Evolutionary conservation across 1,140 invertebrate genomes (phyloP).

Genomic region (Colletes latitarsis): DNA sequence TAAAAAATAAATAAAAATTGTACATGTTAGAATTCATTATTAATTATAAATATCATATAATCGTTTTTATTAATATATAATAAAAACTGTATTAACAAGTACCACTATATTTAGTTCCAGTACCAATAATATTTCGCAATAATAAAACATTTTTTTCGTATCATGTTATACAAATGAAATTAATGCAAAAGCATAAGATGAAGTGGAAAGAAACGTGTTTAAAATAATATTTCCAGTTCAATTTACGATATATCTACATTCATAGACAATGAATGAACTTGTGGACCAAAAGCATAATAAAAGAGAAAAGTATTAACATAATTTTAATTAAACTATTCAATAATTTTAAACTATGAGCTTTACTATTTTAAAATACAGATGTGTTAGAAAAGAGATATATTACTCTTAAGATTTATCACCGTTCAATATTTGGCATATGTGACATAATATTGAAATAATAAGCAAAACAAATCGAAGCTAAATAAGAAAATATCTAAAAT

Average conservation of each 20-base stretch:
- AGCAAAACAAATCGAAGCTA: constrained; percentile 48
- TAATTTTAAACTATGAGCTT: constrained; percentile 9
- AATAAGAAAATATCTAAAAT: constrained; percentile 54
- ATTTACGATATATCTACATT: constrained; percentile 19
- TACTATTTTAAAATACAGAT: constrained; percentile 30
- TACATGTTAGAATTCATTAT: not conserved
- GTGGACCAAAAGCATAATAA: constrained; percentile 47
- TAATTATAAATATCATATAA: not conserved
- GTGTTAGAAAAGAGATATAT: constrained; percentile 73
- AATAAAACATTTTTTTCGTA: constrained; percentile 15
- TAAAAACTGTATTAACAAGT: not conserved
- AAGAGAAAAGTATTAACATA: constrained; percentile 36
- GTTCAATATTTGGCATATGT: constrained; percentile 11
- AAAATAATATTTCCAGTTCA: constrained; percentile 8
- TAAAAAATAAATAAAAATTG: too few relatives aligned
- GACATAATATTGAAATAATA: constrained; percentile 43
- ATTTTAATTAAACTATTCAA: constrained; percentile 28
- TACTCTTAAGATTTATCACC: constrained; percentile 45
- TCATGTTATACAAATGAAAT: not conserved
- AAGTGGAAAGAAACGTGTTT: constrained; percentile 11
- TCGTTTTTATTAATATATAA: not conserved
- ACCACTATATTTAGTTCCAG: not conserved
- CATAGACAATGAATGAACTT: not conserved
- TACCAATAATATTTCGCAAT: constrained; percentile 23
- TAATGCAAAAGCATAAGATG: constrained; percentile 5